Conservation (phyloP, 1,140 invertebrate species). For the Pygmarrhopalites habei region DNA sequence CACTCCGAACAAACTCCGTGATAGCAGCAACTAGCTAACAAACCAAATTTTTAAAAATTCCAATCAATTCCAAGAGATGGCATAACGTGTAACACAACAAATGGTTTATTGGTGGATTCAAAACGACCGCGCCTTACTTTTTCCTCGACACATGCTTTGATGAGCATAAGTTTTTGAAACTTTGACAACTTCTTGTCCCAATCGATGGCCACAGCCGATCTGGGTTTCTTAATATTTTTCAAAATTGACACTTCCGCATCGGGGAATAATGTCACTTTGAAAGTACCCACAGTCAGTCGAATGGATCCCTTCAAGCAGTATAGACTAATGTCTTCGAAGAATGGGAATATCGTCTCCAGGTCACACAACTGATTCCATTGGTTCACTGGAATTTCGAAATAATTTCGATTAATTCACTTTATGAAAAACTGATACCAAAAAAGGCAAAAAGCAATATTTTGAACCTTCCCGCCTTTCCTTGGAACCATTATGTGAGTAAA, state of each 20-base stretch:
- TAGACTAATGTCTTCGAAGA: slow-evolving; percentile 48
- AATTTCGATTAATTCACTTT: no score
- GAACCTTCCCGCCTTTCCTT: no score
- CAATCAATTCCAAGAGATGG: no score
- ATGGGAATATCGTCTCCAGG: slow-evolving; percentile 50
- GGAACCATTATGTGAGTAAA: no score
- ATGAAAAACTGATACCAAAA: no score
- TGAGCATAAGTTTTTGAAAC: slow-evolving; percentile 74
- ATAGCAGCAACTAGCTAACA: slow-evolving; percentile 62
- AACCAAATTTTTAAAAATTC: slow-evolving; percentile 5
- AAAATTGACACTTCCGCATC: neutral
- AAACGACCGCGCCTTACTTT: no score
- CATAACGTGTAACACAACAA: no score
- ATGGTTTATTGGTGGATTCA: no score
- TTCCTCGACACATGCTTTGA: slow-evolving; percentile 71
- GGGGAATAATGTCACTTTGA: slow-evolving; percentile 38
- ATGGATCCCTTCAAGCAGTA: slow-evolving; percentile 52
- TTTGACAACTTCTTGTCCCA: slow-evolving; percentile 57
- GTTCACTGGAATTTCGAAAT: no score
- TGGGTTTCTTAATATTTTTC: slow-evolving; percentile 14
- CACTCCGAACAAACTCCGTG: slow-evolving; percentile 65
- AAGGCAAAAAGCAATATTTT: no score
- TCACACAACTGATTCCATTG: slow-evolving; percentile 39
- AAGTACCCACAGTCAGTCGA: slow-evolving; percentile 53
- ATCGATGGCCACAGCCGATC: slow-evolving; percentile 42